A percentile compares a stretch with the other conserved stretches of the same genome.
phyloP scores from a whole-genome alignment of 1,140 invertebrate genomes.

The Drosophila kanapiae region DNA sequence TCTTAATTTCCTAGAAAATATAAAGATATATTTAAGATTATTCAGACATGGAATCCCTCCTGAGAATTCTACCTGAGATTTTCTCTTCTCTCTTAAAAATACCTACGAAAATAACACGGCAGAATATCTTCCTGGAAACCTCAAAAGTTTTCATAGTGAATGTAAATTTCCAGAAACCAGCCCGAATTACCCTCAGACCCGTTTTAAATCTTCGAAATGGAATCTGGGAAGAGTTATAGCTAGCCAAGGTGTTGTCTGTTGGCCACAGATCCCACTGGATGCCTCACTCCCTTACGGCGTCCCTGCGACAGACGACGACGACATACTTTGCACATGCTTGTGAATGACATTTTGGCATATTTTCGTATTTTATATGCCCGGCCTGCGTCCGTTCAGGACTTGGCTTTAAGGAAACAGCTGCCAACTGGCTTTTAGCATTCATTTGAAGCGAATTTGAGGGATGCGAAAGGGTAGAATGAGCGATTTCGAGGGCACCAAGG shows the following conservation, averaged over 20 bases:
- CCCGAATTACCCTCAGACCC: not conserved
- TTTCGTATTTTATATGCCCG: constrained; percentile 45
- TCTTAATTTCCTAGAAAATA: not conserved
- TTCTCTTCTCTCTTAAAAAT: too few species aligned
- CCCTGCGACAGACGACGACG: too few species aligned
- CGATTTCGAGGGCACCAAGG: constrained; percentile 9
- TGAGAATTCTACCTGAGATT: not conserved
- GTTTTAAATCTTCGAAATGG: constrained; percentile 30
- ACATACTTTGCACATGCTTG: constrained; percentile 53
- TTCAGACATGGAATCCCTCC: not conserved
- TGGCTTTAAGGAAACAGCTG: constrained; percentile 57
- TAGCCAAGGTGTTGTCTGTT: constrained; percentile 40
- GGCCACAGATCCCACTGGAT: constrained; percentile 1
- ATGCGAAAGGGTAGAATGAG: not conserved
- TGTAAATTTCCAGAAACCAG: not conserved
- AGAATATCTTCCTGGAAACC: not conserved
- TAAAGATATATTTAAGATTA: not conserved
- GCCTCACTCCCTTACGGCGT: not conserved
- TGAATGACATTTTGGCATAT: constrained; percentile 69
- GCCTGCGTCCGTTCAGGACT: constrained; percentile 22
- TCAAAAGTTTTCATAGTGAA: not conserved
- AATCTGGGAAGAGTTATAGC: constrained; percentile 42
- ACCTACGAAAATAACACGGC: not conserved
- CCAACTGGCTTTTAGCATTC: constrained; percentile 43
- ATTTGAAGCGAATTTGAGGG: constrained; percentile 34